Base-by-base conservation (phyloP, 1,140 invertebrate genomes). In the Pinna nobilis region DNA sequence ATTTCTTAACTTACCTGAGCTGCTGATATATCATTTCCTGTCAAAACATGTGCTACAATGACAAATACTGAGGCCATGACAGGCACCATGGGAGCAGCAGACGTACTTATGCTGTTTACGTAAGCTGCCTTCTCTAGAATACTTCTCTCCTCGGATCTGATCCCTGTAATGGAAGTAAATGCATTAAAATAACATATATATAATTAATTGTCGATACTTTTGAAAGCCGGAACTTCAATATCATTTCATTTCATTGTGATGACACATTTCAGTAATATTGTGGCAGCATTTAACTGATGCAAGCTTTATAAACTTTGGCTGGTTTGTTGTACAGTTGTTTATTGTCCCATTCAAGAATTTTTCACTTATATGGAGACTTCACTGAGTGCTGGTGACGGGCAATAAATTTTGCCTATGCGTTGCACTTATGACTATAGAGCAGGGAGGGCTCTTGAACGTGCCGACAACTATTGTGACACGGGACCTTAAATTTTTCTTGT, bases 31-130 rank as follows among this genome's bases (percentile, higher is more conserved):
- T 91, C 90, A 83, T 91, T 87, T 37, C 92, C 92, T 30, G 90
- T 86, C 20, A 88, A 83, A n/a, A 93, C 90, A 74, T 93, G 91
- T n/a, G 90, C 88, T 20, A 93, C 83, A 78, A 94, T 93, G 2
- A 92, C 93, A 44, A 92, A 85, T 60, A 93, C 92, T 5, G 91
- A 89, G 0, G 92, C 90, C 55, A 94, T 89, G 47, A 92, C 88
- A 15, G 93, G 92, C 41, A 93, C 89, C 33, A 93, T 89, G n/a
- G 91, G 90, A 41, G 92, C 90, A 32, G 92, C 83, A 5, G 93
- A 92, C 35, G 92, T 90, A 73, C 91, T 92, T 20, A 93, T 79
- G 81, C 92, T 93, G 79, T 92, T 91, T 0, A 92, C 89, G 76
- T 92, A 92, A 1, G 91, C 91, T 71, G 89, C 89, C 80, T 91